Conservation (phyloP, 2,797 vertebrate species). For the Silurus aristotelis region DNA sequence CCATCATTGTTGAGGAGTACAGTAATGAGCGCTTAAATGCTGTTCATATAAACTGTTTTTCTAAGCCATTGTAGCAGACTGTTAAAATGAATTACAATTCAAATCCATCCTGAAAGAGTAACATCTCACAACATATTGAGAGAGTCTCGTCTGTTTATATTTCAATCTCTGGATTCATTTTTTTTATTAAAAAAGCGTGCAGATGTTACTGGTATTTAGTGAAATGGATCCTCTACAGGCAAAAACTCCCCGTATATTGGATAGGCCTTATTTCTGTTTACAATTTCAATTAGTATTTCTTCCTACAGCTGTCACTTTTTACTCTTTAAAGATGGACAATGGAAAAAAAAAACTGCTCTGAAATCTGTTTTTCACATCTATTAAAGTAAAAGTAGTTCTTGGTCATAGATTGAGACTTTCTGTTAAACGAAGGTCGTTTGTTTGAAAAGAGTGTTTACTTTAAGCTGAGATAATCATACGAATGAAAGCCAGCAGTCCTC, state of each 20-base stretch:
- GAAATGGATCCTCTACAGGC: neutral
- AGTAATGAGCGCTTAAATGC: too few relatives aligned
- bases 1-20: too few relatives aligned
- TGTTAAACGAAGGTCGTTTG: neutral
- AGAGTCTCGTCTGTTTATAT: neutral
- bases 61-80: too few relatives aligned
- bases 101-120: too few relatives aligned
- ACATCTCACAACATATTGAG: neutral
- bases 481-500: neutral
- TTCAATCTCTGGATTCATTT: neutral
- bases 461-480: neutral
- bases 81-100: too few relatives aligned
- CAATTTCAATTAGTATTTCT: neutral
- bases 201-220: neutral
- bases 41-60: too few relatives aligned
- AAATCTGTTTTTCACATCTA: neutral
- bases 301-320: neutral
- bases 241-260: neutral
- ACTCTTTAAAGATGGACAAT: neutral
- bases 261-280: neutral
- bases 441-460: neutral
- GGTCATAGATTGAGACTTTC: neutral
- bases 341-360: neutral
- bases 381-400: slow-evolving; percentile 1
- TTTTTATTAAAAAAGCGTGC: neutral